Percentiles rank a stretch among this genome's conserved stretches.
phyloP scores from a whole-genome alignment of 2,113 vertebrate species.

The Holacanthus passer region DNA sequence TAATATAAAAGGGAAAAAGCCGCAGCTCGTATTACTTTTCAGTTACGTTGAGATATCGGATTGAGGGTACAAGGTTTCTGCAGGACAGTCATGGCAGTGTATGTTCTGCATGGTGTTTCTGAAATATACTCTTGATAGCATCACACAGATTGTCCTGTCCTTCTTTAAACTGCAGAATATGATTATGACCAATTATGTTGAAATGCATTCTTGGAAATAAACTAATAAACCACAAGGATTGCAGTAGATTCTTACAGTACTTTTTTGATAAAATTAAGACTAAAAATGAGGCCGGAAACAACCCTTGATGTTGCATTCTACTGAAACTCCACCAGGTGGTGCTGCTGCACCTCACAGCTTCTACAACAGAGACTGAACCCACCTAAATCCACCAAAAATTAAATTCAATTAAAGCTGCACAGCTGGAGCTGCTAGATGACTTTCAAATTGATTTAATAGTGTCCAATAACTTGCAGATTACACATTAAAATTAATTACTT shows the following conservation, averaged over 20 bases:
- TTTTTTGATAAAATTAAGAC: not conserved
- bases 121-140: slow-evolving; percentile 62
- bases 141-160: slow-evolving; percentile 48
- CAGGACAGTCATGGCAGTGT: not conserved
- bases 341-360: not conserved
- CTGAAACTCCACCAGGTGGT: slow-evolving; percentile 11
- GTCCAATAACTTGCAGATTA: not conserved
- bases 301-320: not conserved
- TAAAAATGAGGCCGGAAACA: not conserved
- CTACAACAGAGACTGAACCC: not conserved
- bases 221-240: not conserved
- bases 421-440: not conserved
- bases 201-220: not conserved
- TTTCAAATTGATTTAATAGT: not conserved
- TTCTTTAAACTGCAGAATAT: slow-evolving; percentile 24
- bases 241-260: too few species aligned
- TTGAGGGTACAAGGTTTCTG: slow-evolving; percentile 40
- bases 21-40: not conserved
- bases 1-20: not conserved
- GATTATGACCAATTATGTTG: not conserved
- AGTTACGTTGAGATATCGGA: not conserved
- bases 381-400: not conserved
- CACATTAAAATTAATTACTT: not conserved
- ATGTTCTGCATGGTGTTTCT: slow-evolving; percentile 46
- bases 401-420: not conserved